These are phyloP conservation scores for Dynastes maya DNA, from an alignment of 2,888 invertebrate species.

Conservation along the genomic window DNA sequence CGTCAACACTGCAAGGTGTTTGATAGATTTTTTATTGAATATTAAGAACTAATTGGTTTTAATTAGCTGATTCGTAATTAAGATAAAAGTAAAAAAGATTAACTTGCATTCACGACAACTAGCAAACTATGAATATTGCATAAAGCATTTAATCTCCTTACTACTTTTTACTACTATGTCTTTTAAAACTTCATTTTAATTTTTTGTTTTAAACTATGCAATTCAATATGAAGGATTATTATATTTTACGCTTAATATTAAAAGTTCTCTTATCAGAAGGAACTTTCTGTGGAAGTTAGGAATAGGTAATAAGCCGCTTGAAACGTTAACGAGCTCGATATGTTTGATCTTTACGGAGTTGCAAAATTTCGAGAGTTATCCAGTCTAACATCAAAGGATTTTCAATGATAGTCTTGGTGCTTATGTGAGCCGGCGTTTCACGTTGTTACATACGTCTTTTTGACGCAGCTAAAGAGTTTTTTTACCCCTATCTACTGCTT, in stretches of 20 bases:
- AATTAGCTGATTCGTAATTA: neutral
- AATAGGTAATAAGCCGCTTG: conserved; percentile 4
- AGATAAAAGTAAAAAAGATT: neutral
- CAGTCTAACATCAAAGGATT: conserved; percentile 26
- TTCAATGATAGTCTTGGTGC: neutral
- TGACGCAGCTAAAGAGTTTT: too few relatives aligned
- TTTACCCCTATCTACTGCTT: too few relatives aligned
- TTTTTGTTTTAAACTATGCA: too few relatives aligned
- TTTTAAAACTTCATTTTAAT: too few relatives aligned
- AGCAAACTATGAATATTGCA: too few relatives aligned
- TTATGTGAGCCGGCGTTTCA: neutral
- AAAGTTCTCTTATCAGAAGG: neutral
- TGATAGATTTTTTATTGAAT: neutral
- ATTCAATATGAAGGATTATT: too few relatives aligned
- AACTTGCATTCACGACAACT: too few relatives aligned
- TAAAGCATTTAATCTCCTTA: too few relatives aligned
- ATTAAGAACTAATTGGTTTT: neutral
- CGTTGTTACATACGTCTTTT: neutral
- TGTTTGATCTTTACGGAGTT: conserved; percentile 22
- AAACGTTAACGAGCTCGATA: conserved; percentile 18
- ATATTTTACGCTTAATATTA: neutral
- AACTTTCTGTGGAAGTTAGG: neutral
- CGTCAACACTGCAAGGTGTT: neutral
- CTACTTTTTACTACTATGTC: too few relatives aligned
- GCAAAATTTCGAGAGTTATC: conserved; percentile 16